A percentile compares a stretch with the other conserved stretches of the same genome.
phyloP scores from a whole-genome alignment of 2,797 vertebrate species.

The Synaphobranchus kaupii region DNA sequence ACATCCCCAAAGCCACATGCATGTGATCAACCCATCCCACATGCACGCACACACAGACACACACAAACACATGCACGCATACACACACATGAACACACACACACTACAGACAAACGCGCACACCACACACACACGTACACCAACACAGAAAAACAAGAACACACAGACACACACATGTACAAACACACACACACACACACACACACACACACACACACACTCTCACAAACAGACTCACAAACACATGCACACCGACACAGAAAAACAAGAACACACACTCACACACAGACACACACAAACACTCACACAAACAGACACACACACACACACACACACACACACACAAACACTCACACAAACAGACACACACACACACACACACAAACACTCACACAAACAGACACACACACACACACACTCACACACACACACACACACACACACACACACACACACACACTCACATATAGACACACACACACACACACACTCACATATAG shows the following conservation, averaged over 20 bases:
- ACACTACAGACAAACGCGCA: neutral
- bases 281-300: constrained; percentile 25
- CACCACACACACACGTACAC: neutral
- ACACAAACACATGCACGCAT: neutral
- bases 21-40: neutral
- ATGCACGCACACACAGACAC: neutral
- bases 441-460: neutral
- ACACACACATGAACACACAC: neutral
- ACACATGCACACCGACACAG: neutral
- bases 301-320: neutral
- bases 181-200: neutral
- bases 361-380: neutral
- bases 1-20: neutral
- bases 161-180: neutral
- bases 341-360: too few species aligned
- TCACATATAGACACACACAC: too few species aligned
- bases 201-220: neutral
- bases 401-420: neutral
- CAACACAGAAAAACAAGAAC: neutral
- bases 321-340: constrained; percentile 35
- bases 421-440: neutral
- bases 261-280: neutral
- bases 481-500: too few species aligned
- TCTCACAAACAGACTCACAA: neutral
- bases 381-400: neutral